These are phyloP conservation scores for Cryptocephalus primarius DNA, from an alignment of 2,888 invertebrate species.

Conservation along the genomic window DNA sequence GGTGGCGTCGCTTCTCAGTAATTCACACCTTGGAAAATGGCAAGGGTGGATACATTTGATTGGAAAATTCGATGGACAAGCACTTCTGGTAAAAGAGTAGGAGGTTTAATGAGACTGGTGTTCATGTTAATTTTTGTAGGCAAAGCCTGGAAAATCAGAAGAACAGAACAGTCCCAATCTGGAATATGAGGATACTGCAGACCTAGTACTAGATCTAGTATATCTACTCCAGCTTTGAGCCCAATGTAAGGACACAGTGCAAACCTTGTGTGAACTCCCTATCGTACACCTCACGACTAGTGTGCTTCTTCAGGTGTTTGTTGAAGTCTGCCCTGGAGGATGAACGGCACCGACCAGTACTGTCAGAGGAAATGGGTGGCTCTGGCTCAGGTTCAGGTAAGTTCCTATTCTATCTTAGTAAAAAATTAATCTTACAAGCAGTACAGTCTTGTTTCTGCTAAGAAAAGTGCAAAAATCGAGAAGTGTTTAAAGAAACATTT, in stretches of 20 bases:
- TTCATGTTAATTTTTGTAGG: conserved; percentile 9
- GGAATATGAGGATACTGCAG: conserved; percentile 61
- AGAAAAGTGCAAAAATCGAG: too few relatives aligned
- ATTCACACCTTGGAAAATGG: too few relatives aligned
- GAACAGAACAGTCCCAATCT: conserved; percentile 39
- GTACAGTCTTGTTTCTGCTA: too few relatives aligned
- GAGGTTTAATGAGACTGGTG: too few relatives aligned
- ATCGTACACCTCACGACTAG: conserved; percentile 26
- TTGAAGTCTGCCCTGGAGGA: conserved; percentile 33
- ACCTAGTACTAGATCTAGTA: conserved; percentile 49
- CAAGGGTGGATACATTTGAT: conserved; percentile 19
- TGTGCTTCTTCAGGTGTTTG: conserved; percentile 33
- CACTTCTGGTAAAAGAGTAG: conserved; percentile 22
- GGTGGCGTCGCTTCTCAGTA: too few relatives aligned
- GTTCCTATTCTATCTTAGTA: too few relatives aligned
- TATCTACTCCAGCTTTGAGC: conserved; percentile 34
- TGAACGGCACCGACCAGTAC: conserved; percentile 29
- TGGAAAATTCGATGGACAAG: conserved; percentile 31
- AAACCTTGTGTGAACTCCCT: conserved; percentile 31
- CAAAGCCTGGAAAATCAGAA: conserved; percentile 10
- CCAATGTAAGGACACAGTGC: conserved; percentile 30
- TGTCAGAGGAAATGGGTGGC: conserved; percentile 26
- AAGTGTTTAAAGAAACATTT: too few relatives aligned
- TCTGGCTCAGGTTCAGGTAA: conserved; percentile 10
- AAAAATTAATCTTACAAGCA: too few relatives aligned